A percentile compares a stretch with the other conserved stretches of the same genome.
These are phyloP conservation scores for Coenobita brevimanus DNA, from an alignment of 1,140 invertebrate genomes.

Conservation along the genomic window DNA sequence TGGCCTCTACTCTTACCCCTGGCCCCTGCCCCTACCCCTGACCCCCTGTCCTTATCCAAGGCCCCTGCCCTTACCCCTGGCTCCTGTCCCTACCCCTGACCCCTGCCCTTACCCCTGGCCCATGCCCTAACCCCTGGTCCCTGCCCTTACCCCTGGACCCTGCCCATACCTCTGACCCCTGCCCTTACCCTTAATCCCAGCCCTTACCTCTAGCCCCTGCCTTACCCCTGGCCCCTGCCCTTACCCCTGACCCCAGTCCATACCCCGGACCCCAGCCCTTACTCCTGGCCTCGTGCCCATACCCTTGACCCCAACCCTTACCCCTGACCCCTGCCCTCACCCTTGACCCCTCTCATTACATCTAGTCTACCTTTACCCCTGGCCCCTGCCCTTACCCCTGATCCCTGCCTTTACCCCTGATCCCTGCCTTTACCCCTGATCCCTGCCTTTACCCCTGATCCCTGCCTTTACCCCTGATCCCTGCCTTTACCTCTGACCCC, in stretches of 20 bases:
- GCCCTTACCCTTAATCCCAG: background rate
- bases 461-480: background rate
- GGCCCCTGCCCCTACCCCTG: no score
- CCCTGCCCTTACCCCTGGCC: background rate
- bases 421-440: background rate
- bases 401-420: background rate
- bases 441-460: background rate
- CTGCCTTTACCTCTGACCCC: background rate
- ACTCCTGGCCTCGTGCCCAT: no score
- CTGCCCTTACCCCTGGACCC: background rate
- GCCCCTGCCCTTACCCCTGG: background rate
- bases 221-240: no score
- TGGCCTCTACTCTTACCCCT: no score
- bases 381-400: background rate
- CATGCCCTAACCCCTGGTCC: background rate
- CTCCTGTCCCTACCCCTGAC: background rate
- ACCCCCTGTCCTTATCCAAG: no score
- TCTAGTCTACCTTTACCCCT: background rate
- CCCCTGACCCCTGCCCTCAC: background rate
- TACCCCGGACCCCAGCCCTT: no score
- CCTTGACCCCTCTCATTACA: background rate
- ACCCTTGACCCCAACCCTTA: background rate
- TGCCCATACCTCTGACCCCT: no score
- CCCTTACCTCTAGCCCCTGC: background rate
- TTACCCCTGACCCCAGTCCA: no score